A percentile compares a stretch with the other conserved stretches of the same genome.
Conservation (phyloP, 1,140 invertebrate genomes). For the Ostrea denselamellosa region DNA sequence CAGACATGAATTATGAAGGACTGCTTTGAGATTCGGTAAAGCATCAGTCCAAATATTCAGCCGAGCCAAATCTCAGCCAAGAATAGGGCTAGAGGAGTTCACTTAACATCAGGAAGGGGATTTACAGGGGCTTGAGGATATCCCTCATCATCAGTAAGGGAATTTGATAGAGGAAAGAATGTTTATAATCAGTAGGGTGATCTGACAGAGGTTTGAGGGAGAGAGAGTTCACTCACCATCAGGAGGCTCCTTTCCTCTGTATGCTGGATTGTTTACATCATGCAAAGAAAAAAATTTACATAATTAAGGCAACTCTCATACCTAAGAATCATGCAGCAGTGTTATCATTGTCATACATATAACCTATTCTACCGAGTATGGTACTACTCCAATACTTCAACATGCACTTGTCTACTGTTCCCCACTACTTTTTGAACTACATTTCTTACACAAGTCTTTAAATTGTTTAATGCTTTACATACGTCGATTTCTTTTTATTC, state of each 20-base stretch:
- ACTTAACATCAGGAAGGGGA: no score
- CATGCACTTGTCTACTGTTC: not conserved
- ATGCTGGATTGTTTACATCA: constrained; percentile 35
- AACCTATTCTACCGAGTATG: not conserved
- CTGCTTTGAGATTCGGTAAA: no score
- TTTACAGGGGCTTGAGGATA: no score
- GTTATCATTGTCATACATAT: no score
- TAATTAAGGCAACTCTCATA: constrained; percentile 19
- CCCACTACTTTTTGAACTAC: not conserved
- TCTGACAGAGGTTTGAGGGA: not conserved
- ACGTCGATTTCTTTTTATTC: constrained; percentile 8
- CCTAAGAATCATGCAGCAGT: not conserved
- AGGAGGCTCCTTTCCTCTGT: constrained; percentile 34
- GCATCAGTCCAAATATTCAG: no score
- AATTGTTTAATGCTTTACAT: not conserved
- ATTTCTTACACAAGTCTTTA: not conserved
- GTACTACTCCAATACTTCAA: not conserved
- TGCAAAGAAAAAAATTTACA: not conserved
- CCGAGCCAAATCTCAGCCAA: no score
- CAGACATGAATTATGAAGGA: no score
- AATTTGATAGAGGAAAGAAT: no score
- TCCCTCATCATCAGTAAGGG: no score
- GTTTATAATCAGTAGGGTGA: no score
- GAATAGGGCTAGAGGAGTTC: no score
- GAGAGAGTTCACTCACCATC: constrained; percentile 4